Evolutionary conservation across 2,797 vertebrate genomes (phyloP), one percentile per base, ranked within the genome.

Genomic region (Melanotaenia pygmaea): DNA sequence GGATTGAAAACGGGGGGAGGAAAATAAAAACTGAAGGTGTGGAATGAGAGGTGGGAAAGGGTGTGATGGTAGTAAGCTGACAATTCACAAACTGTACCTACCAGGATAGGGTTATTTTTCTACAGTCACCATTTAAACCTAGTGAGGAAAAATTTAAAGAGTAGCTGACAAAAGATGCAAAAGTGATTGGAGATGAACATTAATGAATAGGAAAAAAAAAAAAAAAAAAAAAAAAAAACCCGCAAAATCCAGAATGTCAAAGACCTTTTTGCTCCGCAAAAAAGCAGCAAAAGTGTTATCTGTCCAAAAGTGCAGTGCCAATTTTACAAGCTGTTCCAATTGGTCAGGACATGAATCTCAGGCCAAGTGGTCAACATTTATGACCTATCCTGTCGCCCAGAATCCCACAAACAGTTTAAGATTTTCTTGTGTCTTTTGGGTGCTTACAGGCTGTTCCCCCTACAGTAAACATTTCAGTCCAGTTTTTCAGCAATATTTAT

Each of bases 61-160:
- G 66, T 32, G 80, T 68, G 84, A 74, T 81, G 83, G 76, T 86
- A 83, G 84, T 82, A 89, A 91, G 91, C 90, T 75, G 85, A 93
- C 86, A 86, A 91, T 63, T 90, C 83, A 90, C 90, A 92, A 92
- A 91, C 90, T 81, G 92, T 95, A 96, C 95, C 94, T 96, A 96
- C 95, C 94, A 91, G 94, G 89, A 92, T 43, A 93, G 93, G 92
- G 92, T 93, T 94, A 94, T 94, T 94, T 94, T 93, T 94, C 93
- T 95, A 95, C 89, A 91, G 94, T 94, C 94, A 95, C 87, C 94
- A 94, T 87, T 95, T 95, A 96, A 91, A 95, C 95, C 94, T 95
- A 94, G 92, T 94, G 91, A 94, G 93, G 93, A 95, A 91, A 96
- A 89, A 94, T 94, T 91, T 94, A 91, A 91, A 95, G 81, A 95